Base-by-base conservation (phyloP, 2,797 vertebrate species). In the Lophotriccus pileatus region DNA sequence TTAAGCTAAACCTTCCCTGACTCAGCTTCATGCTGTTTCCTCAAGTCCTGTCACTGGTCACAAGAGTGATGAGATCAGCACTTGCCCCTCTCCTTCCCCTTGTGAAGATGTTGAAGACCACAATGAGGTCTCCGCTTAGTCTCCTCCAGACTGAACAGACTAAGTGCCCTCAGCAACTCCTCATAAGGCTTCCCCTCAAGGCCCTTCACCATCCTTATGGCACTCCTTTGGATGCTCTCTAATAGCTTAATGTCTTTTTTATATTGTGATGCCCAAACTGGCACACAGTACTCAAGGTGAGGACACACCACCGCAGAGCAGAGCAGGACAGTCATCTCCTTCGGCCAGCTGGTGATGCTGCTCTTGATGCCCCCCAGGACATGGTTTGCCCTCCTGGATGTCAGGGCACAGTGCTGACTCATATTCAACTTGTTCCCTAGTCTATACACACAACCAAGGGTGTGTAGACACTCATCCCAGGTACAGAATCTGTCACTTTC, bases 201-300 rank as follows among this genome's bases (percentile, higher is more conserved):
- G 50, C 7, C 17, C 23, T 70, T 39, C n/a, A 58, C 36, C 69
- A 64, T 32, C 20, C 7, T 63, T 10, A 7, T 63, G 5, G 6
- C 16, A 0, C 4, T 89, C 11, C 17, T 77, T 58, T 70, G n/a
- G 21, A 70, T 25, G 8, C 12, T 49, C 8, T 62, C 27, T 37
- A 14, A 37, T 7, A n/a, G 15, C 32, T 89, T 50, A 58, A 27
- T 52, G 8, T 39, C 0, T 56, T 70, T 55, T 25, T 43, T 7
- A 19, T 14, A 5, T 25, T 19, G 14, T 30, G 24, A 3, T 15
- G 25, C 28, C 10, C 41, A 25, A 9, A 77, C 1, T 20, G 6
- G 5, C 19, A 3, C 10, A 1, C 6, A 39, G 7, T 0, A 12
- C 20, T 77, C 0, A 0, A 77, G 8, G 8, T 37, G n/a, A 63